Base-by-base conservation (phyloP, 1,140 invertebrate species). In the Tetragonula clypearis region DNA sequence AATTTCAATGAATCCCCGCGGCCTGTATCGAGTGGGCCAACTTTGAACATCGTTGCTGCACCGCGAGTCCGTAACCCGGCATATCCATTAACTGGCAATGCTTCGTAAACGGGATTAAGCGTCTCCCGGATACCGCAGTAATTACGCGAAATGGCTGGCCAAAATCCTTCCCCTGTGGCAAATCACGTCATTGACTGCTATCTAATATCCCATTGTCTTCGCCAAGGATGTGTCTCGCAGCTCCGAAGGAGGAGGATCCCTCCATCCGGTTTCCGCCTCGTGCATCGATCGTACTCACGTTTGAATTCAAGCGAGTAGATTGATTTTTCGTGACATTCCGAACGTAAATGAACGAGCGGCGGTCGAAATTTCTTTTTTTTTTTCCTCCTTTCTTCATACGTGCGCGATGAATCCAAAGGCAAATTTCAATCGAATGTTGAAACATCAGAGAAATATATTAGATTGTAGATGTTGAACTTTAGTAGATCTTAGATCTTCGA, bases 31-130 rank as follows among this genome's bases (percentile, higher is more conserved):
- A 62, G 26, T 62, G 23, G 56, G 11, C 23, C 53, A 56, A 79
- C 68, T 79, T 85, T 35, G 55, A 83, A 78, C 76, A 55, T 15
- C 62, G 78, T 68, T 77, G 53, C 55, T 79, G 30, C 60, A 82
- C 17, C 80, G 76, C 76, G 58, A 53, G 15, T 56, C 55, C 78
- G 41, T 55, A 72, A 79, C 77, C 71, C 66, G 62, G 75, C 74
- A 79, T 91, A 88, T 90, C 83, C 87, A 91, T 91, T 91, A 91
- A 81, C 84, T 82, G 83, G 89, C 87, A 90, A 90, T 82, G 85
- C 88, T 88, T 90, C 88, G 89, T 88, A 87, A 91, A 91, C 82
- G 83, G 75, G 68, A 90, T 91, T 87, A 91, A 84, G 86, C 71
- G 80, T 77, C 85, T 73, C 69, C 79, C 77, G 35, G 73, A 85